Evolutionary conservation across 2,113 vertebrate genomes (phyloP), one percentile per base, ranked within the genome.

Genomic region (Sinocyclocheilus maitianheensis): DNA sequence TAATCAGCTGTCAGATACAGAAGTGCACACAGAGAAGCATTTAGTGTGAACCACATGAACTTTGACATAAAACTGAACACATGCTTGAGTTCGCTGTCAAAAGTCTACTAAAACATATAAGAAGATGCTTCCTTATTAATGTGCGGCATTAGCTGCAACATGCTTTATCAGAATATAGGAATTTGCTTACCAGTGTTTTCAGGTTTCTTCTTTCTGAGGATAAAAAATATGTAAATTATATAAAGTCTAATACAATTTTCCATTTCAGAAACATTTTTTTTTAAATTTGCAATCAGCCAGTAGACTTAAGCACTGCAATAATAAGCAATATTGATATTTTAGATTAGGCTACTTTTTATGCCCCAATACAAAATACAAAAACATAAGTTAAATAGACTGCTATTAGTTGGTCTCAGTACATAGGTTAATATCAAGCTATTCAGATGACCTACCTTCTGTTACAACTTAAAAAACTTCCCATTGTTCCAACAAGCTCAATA

Each of bases 381-480:
- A 71, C 16, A 67, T 2, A 63, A 51, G 3, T 11, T 3, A 26
- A 67, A 24, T 14, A 48, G 53, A 74, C 30, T 20, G 3, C 14
- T 69, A 71, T 7, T 51, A 10, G 16, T 13, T 37, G 34, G 18
- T 72, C 4, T 14, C 4, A 53, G 37, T 72, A 75, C 24, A 11
- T 43, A 43, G 40, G 43, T 9, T 46, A 40, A 22, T 60, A 60
- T 34, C 7, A 20, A 22, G 18, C 26, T 43, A 9, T 69, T 40
- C 26, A 72, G 18, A 34, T 63, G n/a, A 6, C 85, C 34, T 81
- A 88, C 88, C 81, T 77, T 78, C 8, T 3, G 3, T 0, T 18
- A 26, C 55, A 71, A 53, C 79, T 76, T 46, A 37, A 71, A 11
- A 48, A 30, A 51, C 84, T 88, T 77, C 89, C 89, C 89, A 90